phyloP scores from a whole-genome alignment of 2,113 vertebrate species.

The Percopsis transmontana region DNA sequence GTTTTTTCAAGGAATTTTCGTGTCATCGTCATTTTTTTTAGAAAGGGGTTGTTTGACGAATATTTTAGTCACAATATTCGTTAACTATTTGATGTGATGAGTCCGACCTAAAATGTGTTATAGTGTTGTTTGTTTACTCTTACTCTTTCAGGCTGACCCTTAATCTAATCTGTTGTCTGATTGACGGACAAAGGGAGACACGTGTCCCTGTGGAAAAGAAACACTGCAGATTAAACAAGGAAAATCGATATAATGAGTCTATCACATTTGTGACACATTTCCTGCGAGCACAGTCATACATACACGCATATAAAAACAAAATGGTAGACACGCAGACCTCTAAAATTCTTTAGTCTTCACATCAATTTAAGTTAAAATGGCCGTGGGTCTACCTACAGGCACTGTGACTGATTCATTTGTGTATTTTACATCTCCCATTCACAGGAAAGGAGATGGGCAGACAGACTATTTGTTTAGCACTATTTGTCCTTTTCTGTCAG shows the following conservation, averaged over 20 bases:
- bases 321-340: neutral
- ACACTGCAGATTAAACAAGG: neutral
- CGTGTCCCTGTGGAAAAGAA: neutral
- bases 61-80: too few relatives aligned
- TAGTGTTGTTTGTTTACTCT: slow-evolving; percentile 44
- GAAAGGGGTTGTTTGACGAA: too few relatives aligned
- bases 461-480: slow-evolving; percentile 21
- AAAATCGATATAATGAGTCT: slow-evolving; percentile 9
- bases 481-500: slow-evolving; percentile 30
- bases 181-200: slow-evolving; percentile 26
- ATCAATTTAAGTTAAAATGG: slow-evolving; percentile 22
- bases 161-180: slow-evolving; percentile 56
- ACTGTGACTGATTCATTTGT: slow-evolving; percentile 18
- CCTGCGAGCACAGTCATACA: neutral
- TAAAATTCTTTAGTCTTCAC: neutral
- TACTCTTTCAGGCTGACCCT: slow-evolving; percentile 36
- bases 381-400: slow-evolving; percentile 14
- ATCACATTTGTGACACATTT: too few relatives aligned
- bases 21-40: too few relatives aligned
- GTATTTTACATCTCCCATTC: slow-evolving; percentile 31
- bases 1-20: too few relatives aligned
- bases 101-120: slow-evolving; percentile 44
- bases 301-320: neutral
- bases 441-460: slow-evolving; percentile 19
- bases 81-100: too few relatives aligned